phyloP scores from a whole-genome alignment of 2,888 invertebrate genomes.

The Acholoe squamosa region DNA sequence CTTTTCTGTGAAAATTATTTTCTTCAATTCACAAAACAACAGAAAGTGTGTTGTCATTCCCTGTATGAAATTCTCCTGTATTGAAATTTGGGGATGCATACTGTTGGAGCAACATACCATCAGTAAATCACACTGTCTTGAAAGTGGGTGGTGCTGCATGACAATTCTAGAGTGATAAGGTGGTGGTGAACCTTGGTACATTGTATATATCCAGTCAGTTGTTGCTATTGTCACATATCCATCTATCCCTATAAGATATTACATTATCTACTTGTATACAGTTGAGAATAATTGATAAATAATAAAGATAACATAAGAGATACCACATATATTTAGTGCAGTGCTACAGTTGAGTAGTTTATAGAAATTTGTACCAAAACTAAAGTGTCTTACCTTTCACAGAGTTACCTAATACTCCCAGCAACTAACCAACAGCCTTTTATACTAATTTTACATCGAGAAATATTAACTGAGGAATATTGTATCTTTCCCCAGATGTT shows the following conservation, averaged over 20 bases:
- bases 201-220: not conserved
- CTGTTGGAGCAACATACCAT: not conserved
- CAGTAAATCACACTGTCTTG: not conserved
- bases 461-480: not conserved
- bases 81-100: too few relatives aligned
- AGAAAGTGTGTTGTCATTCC: too few relatives aligned
- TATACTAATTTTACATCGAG: too few relatives aligned
- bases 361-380: not conserved
- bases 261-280: too few relatives aligned
- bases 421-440: not conserved
- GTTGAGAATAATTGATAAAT: too few relatives aligned
- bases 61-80: too few relatives aligned
- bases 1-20: too few relatives aligned
- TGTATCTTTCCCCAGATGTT: not conserved
- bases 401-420: slow-evolving; percentile 24
- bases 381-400: slow-evolving; percentile 41
- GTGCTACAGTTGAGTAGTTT: too few relatives aligned
- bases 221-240: not conserved
- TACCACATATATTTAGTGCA: too few relatives aligned
- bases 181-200: slow-evolving; percentile 9
- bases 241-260: not conserved
- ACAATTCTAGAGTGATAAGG: slow-evolving; percentile 10
- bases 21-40: too few relatives aligned
- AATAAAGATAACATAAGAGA: too few relatives aligned
- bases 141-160: not conserved